Evolutionary conservation across 1,140 invertebrate genomes (phyloP).

Genomic region (Diprion similis): DNA sequence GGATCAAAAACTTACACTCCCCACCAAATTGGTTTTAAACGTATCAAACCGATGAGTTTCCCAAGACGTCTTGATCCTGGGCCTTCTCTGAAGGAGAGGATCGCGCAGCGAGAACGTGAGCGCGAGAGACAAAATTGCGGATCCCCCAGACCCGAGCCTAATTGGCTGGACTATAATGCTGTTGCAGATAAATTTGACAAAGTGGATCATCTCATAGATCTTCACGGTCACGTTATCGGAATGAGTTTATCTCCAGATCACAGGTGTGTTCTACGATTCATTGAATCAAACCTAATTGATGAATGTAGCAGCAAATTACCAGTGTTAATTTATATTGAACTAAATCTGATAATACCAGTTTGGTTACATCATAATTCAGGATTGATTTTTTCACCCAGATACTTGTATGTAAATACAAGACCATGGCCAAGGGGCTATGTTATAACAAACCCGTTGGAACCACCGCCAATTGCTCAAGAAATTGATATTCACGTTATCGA

Average conservation of each 20-base stretch:
- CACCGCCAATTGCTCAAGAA: slow-evolving; percentile 89
- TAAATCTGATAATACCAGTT: background rate
- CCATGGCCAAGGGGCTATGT: slow-evolving; percentile 84
- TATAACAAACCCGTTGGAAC: slow-evolving; percentile 80
- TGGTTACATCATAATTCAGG: slow-evolving; percentile 7
- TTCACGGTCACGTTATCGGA: slow-evolving; percentile 90
- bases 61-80: slow-evolving; percentile 74
- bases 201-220: slow-evolving; percentile 84
- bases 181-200: slow-evolving; percentile 79
- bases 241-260: slow-evolving; percentile 89
- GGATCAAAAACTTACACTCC: slow-evolving; percentile 86
- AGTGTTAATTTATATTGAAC: background rate
- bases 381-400: slow-evolving; percentile 61
- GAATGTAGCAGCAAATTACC: background rate
- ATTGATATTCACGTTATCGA: slow-evolving; percentile 92
- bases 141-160: slow-evolving; percentile 64
- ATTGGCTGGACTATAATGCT: slow-evolving; percentile 74
- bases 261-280: slow-evolving; percentile 60
- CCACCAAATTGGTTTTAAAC: slow-evolving; percentile 88
- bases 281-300: background rate
- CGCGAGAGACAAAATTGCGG: slow-evolving; percentile 58
- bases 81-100: slow-evolving; percentile 71
- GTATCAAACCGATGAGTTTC: slow-evolving; percentile 77
- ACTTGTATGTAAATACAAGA: slow-evolving; percentile 86
- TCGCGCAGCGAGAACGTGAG: slow-evolving; percentile 66